Evolutionary conservation across 2,797 vertebrate species (phyloP).

Genomic region (Xiphophorus birchmanni): DNA sequence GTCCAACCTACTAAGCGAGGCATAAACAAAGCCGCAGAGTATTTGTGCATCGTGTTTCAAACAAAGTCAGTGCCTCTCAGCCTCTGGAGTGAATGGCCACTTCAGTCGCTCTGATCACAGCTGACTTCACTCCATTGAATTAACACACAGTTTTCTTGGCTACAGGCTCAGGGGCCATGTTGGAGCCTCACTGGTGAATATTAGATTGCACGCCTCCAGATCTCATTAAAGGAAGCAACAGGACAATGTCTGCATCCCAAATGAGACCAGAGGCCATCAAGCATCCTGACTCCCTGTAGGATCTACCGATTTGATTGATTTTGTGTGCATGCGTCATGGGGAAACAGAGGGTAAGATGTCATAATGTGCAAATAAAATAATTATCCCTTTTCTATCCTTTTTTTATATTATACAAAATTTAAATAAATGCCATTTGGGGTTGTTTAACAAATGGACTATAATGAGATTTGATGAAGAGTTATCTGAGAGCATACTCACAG

Average conservation of each 20-base stretch:
- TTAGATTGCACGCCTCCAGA: constrained; percentile 80
- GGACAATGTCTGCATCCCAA: constrained; percentile 77
- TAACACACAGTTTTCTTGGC: constrained; percentile 66
- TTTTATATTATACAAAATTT: constrained; percentile 35
- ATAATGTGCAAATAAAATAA: constrained; percentile 45
- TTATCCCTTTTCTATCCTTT: constrained; percentile 30
- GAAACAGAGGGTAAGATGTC: constrained; percentile 36
- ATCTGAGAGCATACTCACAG: constrained; percentile 53
- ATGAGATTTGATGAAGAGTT: constrained; percentile 13
- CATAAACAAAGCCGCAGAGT: constrained; percentile 15
- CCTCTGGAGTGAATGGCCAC: constrained; percentile 49
- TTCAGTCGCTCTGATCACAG: constrained; percentile 61
- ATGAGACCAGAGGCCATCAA: constrained; percentile 69
- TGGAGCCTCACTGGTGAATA: constrained; percentile 74
- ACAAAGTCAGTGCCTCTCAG: constrained; percentile 29
- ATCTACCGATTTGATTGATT: constrained; percentile 70
- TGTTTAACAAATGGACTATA: constrained; percentile 18
- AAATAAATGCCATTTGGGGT: constrained; percentile 30
- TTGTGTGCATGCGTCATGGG: constrained; percentile 31
- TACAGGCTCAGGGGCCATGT: constrained; percentile 62
- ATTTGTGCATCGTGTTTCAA: neutral
- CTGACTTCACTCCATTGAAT: constrained; percentile 74
- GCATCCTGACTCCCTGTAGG: constrained; percentile 61
- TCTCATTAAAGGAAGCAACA: constrained; percentile 81
- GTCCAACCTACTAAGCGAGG: constrained; percentile 12